Evolutionary conservation across 1,140 invertebrate genomes (phyloP).

Genomic region (Aphidius gifuensis): DNA sequence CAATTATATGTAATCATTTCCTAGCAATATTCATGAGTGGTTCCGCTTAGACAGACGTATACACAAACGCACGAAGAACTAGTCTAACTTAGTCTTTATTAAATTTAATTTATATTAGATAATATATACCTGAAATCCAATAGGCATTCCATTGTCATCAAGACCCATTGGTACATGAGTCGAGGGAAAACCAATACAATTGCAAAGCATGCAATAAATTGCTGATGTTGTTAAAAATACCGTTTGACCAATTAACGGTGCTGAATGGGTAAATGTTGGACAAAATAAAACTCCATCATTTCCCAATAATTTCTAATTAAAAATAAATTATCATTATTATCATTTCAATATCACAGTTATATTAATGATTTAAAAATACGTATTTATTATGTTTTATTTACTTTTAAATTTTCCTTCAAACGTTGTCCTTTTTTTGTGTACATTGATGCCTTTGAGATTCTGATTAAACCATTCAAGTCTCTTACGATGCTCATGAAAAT

Average conservation of each 20-base stretch:
- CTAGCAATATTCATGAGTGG: background rate
- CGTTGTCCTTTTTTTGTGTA: conserved; percentile 41
- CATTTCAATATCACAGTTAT: background rate
- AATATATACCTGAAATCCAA: conserved; percentile 66
- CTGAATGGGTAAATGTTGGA: conserved; percentile 65
- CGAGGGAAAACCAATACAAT: conserved; percentile 71
- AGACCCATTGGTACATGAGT: conserved; percentile 72
- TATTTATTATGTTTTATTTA: conserved; percentile 32
- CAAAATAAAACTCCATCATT: conserved; percentile 72
- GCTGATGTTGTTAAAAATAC: conserved; percentile 59
- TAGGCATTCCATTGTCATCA: conserved; percentile 62
- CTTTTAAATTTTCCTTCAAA: conserved; percentile 43
- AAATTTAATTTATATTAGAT: background rate
- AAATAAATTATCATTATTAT: conserved; percentile 12
- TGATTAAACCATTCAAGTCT: conserved; percentile 48
- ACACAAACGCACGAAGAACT: too few species aligned
- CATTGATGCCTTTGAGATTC: conserved; percentile 28
- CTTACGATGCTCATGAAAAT: conserved; percentile 46
- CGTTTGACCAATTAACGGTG: conserved; percentile 64
- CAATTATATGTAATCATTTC: too few species aligned
- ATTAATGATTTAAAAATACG: background rate
- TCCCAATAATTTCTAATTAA: conserved; percentile 56
- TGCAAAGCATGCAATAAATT: conserved; percentile 71
- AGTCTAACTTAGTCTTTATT: too few species aligned
- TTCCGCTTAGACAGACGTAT: too few species aligned